phyloP scores from a whole-genome alignment of 2,113 vertebrate genomes.

The Nothocercus nigrocapillus region DNA sequence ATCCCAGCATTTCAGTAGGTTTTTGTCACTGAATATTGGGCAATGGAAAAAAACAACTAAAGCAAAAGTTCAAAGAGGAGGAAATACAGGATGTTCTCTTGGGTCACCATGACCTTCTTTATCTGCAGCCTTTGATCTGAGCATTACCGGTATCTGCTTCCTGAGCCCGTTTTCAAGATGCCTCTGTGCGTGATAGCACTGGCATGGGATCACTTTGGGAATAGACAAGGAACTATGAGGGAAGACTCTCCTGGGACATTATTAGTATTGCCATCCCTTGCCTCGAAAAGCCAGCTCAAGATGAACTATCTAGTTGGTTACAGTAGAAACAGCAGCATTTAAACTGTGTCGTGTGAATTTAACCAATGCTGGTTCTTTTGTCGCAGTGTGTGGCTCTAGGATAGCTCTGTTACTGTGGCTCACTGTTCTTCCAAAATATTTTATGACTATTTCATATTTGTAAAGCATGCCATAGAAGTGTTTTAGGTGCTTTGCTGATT shows the following conservation, averaged over 20 bases:
- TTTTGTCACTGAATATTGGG: neutral
- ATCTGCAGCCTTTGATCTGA: conserved; percentile 18
- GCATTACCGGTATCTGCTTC: neutral
- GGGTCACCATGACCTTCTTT: neutral
- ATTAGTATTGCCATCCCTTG: neutral
- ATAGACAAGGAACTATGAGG: conserved; percentile 21
- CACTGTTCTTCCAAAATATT: neutral
- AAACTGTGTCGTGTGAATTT: conserved; percentile 55
- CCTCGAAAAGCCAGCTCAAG: conserved; percentile 35
- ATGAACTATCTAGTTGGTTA: conserved; percentile 34
- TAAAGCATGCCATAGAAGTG: neutral
- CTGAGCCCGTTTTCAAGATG: neutral
- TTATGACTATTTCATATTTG: neutral
- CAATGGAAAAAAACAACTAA: no score
- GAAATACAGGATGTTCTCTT: neutral
- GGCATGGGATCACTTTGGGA: neutral
- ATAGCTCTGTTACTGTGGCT: neutral
- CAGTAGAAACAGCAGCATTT: conserved; percentile 34
- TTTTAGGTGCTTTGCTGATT: neutral
- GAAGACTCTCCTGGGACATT: conserved; percentile 24
- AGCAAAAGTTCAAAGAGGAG: neutral
- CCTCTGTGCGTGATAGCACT: neutral
- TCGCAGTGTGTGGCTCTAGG: neutral
- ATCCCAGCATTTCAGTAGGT: conserved; percentile 7
- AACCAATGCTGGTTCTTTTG: neutral